Percentiles rank a stretch among this genome's conserved stretches.
Conservation (phyloP, 2,797 vertebrate genomes). For the Syngnathus rostellatus region DNA sequence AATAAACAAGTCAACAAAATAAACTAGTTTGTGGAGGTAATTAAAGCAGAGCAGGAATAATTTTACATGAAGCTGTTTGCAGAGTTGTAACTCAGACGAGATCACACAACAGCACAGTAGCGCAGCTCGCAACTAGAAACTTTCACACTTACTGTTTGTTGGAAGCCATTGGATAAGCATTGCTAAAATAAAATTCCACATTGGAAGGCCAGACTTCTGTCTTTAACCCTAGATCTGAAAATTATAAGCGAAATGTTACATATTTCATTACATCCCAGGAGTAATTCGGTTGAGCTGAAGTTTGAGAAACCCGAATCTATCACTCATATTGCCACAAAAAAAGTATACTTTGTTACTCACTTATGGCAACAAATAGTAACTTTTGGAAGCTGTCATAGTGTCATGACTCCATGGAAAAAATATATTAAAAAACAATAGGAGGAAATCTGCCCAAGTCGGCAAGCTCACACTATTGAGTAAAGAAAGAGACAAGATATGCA, state of each 20-base stretch:
- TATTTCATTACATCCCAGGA: no score
- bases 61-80: background rate
- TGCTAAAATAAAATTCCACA: background rate
- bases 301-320: no score
- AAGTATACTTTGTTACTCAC: background rate
- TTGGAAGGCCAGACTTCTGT: no score
- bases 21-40: background rate
- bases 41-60: background rate
- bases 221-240: no score
- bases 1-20: background rate
- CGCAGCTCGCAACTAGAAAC: background rate
- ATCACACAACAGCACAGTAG: background rate
- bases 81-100: background rate
- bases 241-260: no score
- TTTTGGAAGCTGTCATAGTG: slow-evolving; percentile 46
- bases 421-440: slow-evolving; percentile 52
- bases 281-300: no score
- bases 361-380: slow-evolving; percentile 34
- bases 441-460: slow-evolving; percentile 39
- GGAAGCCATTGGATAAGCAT: background rate
- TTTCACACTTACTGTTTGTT: background rate
- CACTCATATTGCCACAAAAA: no score
- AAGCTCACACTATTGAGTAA: slow-evolving; percentile 25
- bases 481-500: slow-evolving; percentile 25
- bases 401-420: slow-evolving; percentile 60